Evolutionary conservation across 1,140 invertebrate species (phyloP).

Genomic region (Condylostylus longicornis): DNA sequence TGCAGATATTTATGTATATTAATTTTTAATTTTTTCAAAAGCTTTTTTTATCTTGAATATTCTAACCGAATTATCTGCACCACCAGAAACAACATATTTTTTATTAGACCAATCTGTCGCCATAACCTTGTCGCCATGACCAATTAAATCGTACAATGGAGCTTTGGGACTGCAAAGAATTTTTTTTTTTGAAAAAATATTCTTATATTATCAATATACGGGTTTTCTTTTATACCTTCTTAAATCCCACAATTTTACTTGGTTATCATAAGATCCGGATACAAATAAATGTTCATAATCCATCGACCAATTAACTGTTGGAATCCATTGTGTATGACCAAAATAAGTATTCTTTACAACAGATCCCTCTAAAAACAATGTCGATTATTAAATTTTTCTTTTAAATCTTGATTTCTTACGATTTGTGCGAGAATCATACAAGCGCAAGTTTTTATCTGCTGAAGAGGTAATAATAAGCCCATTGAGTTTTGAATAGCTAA

Average conservation of each 20-base stretch:
- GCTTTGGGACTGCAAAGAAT: constrained; percentile 60
- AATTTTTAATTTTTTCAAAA: constrained; percentile 1
- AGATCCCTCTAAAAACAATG: constrained; percentile 52
- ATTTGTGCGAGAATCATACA: constrained; percentile 82
- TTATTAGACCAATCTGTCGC: constrained; percentile 87
- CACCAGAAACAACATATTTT: constrained; percentile 74
- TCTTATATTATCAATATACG: constrained; percentile 1
- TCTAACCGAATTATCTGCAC: constrained; percentile 83
- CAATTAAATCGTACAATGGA: constrained; percentile 80
- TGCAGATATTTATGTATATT: neutral
- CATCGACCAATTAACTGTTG: constrained; percentile 78
- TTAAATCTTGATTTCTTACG: constrained; percentile 48
- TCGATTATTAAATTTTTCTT: neutral
- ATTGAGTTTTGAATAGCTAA: constrained; percentile 66
- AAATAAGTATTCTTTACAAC: constrained; percentile 76
- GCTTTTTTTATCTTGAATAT: constrained; percentile 59
- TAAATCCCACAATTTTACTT: constrained; percentile 91
- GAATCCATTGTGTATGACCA: constrained; percentile 86
- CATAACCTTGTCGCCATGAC: constrained; percentile 89
- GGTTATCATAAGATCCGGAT: constrained; percentile 80
- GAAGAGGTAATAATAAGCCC: constrained; percentile 68
- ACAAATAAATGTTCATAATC: constrained; percentile 74
- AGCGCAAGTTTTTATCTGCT: constrained; percentile 72
- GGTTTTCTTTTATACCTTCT: constrained; percentile 46
- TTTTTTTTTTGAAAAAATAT: constrained; percentile 2